Evolutionary conservation across 2,888 invertebrate genomes (phyloP).

Genomic region (Andrena marginata): DNA sequence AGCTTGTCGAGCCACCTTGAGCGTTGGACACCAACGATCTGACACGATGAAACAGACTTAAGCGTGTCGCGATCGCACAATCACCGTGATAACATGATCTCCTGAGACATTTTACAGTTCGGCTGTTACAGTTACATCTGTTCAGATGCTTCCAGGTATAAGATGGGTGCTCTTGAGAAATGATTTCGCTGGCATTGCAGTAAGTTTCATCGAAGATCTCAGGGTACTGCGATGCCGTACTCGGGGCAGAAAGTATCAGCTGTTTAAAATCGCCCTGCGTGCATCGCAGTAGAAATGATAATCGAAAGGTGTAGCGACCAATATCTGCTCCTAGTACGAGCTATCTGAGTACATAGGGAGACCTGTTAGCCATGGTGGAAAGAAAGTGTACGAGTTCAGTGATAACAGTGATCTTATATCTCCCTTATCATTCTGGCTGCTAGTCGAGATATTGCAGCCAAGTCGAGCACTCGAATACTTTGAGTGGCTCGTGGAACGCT

Average conservation of each 20-base stretch:
- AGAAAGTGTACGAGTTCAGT: no score
- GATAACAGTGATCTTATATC: no score
- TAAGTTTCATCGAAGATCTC: neutral
- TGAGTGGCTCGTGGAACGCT: no score
- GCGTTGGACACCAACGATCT: constrained; percentile 12
- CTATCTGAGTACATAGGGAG: no score
- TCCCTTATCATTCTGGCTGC: no score
- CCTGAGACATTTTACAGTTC: neutral
- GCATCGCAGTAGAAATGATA: neutral
- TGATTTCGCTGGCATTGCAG: neutral
- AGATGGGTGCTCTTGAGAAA: neutral
- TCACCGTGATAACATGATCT: constrained; percentile 3
- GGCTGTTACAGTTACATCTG: neutral
- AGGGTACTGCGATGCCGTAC: neutral
- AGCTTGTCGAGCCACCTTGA: constrained; percentile 9
- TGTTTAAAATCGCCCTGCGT: neutral
- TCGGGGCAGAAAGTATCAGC: neutral
- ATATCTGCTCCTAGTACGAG: no score
- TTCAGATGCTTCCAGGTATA: neutral
- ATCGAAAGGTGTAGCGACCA: no score
- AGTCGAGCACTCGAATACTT: no score
- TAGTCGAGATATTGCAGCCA: no score
- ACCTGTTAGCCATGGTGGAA: no score
- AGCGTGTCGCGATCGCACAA: constrained; percentile 1
- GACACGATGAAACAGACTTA: neutral